A percentile compares a stretch with the other conserved stretches of the same genome.
These are phyloP conservation scores for Hoplodrina blanda DNA, from an alignment of 2,888 invertebrate genomes.

Conservation along the genomic window DNA sequence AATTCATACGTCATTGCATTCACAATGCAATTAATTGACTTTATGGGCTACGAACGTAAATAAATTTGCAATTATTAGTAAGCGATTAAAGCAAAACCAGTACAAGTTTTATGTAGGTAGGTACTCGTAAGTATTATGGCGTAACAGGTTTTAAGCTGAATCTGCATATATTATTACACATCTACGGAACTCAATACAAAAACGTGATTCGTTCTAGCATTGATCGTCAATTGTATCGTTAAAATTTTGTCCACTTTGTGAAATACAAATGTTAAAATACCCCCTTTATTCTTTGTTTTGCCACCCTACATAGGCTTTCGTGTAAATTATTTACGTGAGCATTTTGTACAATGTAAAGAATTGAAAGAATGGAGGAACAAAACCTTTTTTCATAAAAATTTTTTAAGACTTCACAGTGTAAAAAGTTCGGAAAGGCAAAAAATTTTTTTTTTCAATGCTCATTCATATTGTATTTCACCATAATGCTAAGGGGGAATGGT, in stretches of 20 bases:
- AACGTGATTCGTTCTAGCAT: neutral
- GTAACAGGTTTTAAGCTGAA: constrained; percentile 9
- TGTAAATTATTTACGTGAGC: neutral
- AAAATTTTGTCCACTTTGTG: no score
- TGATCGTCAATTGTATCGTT: neutral
- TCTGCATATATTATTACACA: neutral
- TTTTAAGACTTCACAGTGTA: neutral
- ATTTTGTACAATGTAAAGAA: constrained; percentile 2
- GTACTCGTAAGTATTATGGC: no score
- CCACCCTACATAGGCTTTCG: neutral
- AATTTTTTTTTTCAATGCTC: neutral
- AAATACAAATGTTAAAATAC: neutral
- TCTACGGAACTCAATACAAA: neutral
- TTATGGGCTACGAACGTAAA: neutral
- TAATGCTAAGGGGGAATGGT: neutral
- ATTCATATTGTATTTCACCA: constrained; percentile 3
- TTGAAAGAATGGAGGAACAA: neutral
- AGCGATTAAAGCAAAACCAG: neutral
- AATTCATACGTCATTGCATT: neutral
- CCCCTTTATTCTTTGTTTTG: neutral
- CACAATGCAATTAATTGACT: constrained; percentile 1
- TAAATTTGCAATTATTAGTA: constrained; percentile 23
- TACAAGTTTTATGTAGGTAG: neutral
- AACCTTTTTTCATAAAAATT: constrained; percentile 6
- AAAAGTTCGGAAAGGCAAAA: neutral